Evolutionary conservation across 2,888 invertebrate species (phyloP), one percentile per base, ranked within the genome.

Genomic region (Patella pellucida): DNA sequence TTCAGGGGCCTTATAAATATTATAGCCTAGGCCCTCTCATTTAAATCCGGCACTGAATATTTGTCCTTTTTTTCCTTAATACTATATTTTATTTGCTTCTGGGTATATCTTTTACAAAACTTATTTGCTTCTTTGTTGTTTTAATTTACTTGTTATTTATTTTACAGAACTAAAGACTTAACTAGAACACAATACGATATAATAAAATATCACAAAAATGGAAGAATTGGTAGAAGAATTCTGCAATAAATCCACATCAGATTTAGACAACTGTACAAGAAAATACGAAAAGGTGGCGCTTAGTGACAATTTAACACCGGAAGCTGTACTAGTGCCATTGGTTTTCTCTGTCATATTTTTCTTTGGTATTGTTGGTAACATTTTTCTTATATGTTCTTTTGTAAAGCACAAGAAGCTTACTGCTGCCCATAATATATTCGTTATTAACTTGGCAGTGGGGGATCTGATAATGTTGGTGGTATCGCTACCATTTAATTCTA

Each of bases 401-500:
- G 73, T 78, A 68, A 76, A 74, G 0, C 76, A 79, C 72, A 79
- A 78, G 68, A 75, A 74, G 14, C 68, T 81, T 7, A 79, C 71
- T 69, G 81, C 83, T 4, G 77, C 81, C 12, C 84, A 82, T 62
- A 81, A 82, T 72, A 78, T 79, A 9, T 76, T 81, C 68, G 79
- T 82, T 51, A 79, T 80, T 16, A 84, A 82, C 74, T 72, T 84
- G 74, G 83, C 83, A 5, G 78, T 79, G 12, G 83, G 82, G 12
- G 83, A 84, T 67, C 70, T 83, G 2, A 52, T 84, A 27, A 82
- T 82, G 75, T 67, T 84, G 16, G 56, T 76, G 3, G 71, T 81
- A 16, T 79, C 81, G 1, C 76, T 84, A 75, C 83, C 84, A 11
- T 83, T 84, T 75, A 79, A 80, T 52, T 81, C 80, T n/a, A 75